Evolutionary conservation across 2,888 invertebrate species (phyloP).

Genomic region (Chelonus formosanus): DNA sequence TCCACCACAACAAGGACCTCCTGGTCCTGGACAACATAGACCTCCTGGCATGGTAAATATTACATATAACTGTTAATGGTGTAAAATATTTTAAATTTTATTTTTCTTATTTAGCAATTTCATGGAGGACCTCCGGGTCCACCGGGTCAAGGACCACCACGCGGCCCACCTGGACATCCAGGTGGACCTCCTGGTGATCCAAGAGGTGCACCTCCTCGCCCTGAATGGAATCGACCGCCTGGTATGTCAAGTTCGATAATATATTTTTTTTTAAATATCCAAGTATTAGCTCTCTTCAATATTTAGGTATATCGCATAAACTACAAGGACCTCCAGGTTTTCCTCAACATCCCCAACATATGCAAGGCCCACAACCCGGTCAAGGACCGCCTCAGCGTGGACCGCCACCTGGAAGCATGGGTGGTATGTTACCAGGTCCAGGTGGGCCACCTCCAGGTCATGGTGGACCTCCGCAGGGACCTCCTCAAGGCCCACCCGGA

Average conservation of each 20-base stretch:
- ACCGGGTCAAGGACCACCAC: conserved; percentile 66
- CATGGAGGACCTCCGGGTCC: conserved; percentile 70
- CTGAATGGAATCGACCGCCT: conserved; percentile 80
- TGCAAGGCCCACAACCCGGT: conserved; percentile 76
- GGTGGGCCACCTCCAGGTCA: conserved; percentile 68
- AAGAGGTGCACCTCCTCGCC: conserved; percentile 69
- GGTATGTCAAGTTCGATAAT: conserved; percentile 52
- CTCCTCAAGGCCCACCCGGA: conserved; percentile 68
- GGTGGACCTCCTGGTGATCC: conserved; percentile 72
- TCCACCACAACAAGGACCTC: conserved; percentile 71
- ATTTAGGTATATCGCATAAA: conserved; percentile 71
- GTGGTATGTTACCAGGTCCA: conserved; percentile 61
- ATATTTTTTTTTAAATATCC: conserved; percentile 1
- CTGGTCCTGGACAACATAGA: conserved; percentile 68
- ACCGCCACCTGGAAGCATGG: conserved; percentile 68
- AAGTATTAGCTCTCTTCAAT: conserved; percentile 7
- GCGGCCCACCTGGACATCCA: conserved; percentile 67
- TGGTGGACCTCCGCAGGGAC: conserved; percentile 70
- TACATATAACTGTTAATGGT: no score
- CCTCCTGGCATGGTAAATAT: conserved; percentile 69
- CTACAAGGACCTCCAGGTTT: conserved; percentile 69
- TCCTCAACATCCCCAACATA: conserved; percentile 67
- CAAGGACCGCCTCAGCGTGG: conserved; percentile 73
- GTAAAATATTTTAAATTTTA: no score
- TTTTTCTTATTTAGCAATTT: conserved; percentile 62